Conservation (phyloP, 1,140 invertebrate species). For the Drosophila kepulauana region DNA sequence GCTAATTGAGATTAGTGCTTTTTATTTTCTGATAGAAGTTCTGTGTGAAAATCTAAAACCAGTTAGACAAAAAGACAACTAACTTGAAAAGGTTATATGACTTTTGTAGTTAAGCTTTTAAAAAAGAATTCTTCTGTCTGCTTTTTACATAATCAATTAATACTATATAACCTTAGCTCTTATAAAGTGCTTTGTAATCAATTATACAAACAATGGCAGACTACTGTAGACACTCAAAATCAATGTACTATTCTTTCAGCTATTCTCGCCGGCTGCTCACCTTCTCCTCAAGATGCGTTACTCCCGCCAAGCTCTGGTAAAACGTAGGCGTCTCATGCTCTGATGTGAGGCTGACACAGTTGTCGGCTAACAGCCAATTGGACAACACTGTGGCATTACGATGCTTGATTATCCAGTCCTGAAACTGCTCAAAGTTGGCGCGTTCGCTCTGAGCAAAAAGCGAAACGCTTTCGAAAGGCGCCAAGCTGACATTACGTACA, state of each 20-base stretch:
- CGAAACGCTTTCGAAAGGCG: constrained; percentile 71
- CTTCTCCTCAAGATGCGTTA: constrained; percentile 92
- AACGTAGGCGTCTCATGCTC: constrained; percentile 95
- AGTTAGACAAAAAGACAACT: too few relatives aligned
- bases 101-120: too few relatives aligned
- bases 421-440: constrained; percentile 89
- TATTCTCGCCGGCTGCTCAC: constrained; percentile 21
- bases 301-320: constrained; percentile 95
- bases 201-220: too few relatives aligned
- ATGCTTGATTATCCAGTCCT: constrained; percentile 89
- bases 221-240: too few relatives aligned
- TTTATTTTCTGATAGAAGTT: too few relatives aligned
- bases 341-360: constrained; percentile 89
- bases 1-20: background rate
- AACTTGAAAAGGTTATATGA: too few relatives aligned
- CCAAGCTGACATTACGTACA: constrained; percentile 88
- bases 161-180: too few relatives aligned
- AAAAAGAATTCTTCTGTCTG: too few relatives aligned
- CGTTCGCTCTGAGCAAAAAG: constrained; percentile 79
- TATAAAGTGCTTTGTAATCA: too few relatives aligned
- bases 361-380: constrained; percentile 91
- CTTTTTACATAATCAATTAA: too few relatives aligned
- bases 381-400: constrained; percentile 92
- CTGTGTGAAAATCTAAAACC: too few relatives aligned
- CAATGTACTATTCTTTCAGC: background rate